Evolutionary conservation across 2,113 vertebrate genomes (phyloP), one percentile per base, ranked within the genome.

Genomic region (Coreoperca whiteheadi): DNA sequence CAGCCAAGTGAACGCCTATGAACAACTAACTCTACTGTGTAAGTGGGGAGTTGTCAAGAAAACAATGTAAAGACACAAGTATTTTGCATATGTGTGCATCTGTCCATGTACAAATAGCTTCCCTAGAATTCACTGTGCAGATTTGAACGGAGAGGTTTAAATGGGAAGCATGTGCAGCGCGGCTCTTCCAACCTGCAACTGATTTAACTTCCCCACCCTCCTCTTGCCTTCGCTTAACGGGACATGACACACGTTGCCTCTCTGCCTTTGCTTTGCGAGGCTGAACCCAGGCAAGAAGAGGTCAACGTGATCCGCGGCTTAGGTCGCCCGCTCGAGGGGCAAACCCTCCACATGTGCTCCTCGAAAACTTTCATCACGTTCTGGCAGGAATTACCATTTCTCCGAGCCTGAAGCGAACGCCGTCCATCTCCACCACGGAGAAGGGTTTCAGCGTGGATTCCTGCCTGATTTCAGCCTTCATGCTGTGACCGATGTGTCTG

Each of bases 391-490:
- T 96, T 96, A 97, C 95, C 90, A 85, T 96, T 88, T 97, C 96
- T 83, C 95, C 94, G 64, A 96, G 32, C 80, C 88, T 93, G 90
- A 98, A 95, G 87, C 95, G 95, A 53, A 95, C 23, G 0, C 95
- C 94, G 86, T 96, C 96, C 96, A 96, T 67, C 92, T 32, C 86
- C 14, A 80, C 85, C 89, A 91, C 66, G 1, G 92, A 95, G 79
- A 95, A 96, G 0, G 82, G 37, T 90, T 92, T 92, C 15, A 72
- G 48, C 6, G 95, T 96, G 46, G 88, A 93, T 69, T 96, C 95
- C 11, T 84, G 91, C 72, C 91, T 87, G 83, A 97, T 80, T 90
- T 96, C 92, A 0, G 95, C 94, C 90, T 96, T 97, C 88, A 89
- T 93, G 71, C 90, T 95, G 8, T 85, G 46, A 81, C 88, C 34